Conservation (phyloP, 2,888 invertebrate species). For the Calliopum simillimum region DNA sequence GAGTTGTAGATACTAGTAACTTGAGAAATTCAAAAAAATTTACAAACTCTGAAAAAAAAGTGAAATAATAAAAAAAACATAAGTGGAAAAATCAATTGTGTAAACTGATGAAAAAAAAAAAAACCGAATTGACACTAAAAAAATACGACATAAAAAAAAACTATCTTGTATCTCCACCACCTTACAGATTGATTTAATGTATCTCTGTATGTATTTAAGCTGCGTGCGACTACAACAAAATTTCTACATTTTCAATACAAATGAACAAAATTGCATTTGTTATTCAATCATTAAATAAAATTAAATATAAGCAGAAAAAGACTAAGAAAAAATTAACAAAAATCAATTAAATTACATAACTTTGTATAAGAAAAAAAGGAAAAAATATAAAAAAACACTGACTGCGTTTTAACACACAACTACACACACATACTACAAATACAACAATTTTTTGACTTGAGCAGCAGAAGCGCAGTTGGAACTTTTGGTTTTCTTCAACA, state of each 20-base stretch:
- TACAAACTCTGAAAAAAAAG: not conserved
- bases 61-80: constrained; percentile 29
- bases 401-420: constrained; percentile 30
- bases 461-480: not conserved
- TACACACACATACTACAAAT: constrained; percentile 1
- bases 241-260: constrained; percentile 15
- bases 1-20: constrained; percentile 10
- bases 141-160: constrained; percentile 34
- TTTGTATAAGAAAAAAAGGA: constrained; percentile 15
- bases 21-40: constrained; percentile 15
- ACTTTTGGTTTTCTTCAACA: not conserved
- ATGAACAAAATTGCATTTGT: constrained; percentile 47
- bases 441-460: not conserved
- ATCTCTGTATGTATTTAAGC: constrained; percentile 16
- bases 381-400: constrained; percentile 4
- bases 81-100: not conserved
- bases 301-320: not conserved
- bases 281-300: constrained; percentile 22
- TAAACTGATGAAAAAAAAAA: constrained; percentile 32
- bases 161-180: constrained; percentile 37
- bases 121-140: constrained; percentile 16
- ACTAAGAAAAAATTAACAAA: constrained; percentile 2
- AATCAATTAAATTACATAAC: constrained; percentile 28
- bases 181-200: constrained; percentile 26
- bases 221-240: constrained; percentile 24